These are phyloP conservation scores for Crenichthys baileyi DNA, from an alignment of 2,797 vertebrate species.

Conservation along the genomic window DNA sequence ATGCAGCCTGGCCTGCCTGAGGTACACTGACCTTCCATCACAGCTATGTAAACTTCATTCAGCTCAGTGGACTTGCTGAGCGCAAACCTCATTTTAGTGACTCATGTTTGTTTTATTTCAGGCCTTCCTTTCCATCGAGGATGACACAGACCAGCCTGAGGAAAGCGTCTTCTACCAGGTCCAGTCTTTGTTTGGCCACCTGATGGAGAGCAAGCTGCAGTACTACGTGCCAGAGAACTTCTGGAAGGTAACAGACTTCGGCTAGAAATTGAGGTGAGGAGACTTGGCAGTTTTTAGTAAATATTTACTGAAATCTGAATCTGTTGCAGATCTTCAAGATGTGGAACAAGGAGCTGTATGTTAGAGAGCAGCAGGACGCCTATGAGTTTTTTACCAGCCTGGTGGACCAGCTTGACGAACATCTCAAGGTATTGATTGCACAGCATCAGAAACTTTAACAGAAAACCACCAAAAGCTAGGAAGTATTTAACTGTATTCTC, in stretches of 20 bases:
- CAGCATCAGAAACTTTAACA: neutral
- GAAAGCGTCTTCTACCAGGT: conserved; percentile 99
- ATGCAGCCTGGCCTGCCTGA: conserved; percentile 98
- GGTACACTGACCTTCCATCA: conserved; percentile 73
- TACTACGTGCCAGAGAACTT: conserved; percentile 98
- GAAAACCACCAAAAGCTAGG: conserved; percentile 32
- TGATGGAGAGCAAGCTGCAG: conserved; percentile 99
- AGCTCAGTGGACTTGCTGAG: conserved; percentile 21
- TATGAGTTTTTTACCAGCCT: conserved; percentile 99
- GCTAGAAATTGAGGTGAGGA: neutral
- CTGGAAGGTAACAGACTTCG: conserved; percentile 89
- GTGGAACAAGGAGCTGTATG: conserved; percentile 99
- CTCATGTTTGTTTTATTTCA: conserved; percentile 37
- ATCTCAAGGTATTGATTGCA: conserved; percentile 90
- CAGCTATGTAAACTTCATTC: neutral
- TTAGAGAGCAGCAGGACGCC: conserved; percentile 97
- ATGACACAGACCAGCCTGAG: conserved; percentile 96
- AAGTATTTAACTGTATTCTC: neutral
- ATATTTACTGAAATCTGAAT: neutral
- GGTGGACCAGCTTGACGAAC: conserved; percentile 97
- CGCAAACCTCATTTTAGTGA: neutral
- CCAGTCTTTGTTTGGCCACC: conserved; percentile 95
- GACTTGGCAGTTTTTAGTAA: neutral
- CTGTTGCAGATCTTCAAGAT: conserved; percentile 95
- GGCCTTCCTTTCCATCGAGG: conserved; percentile 96